Evolutionary conservation across 2,113 vertebrate genomes (phyloP), one percentile per base, ranked within the genome.

Genomic region (Sciurus niger): DNA sequence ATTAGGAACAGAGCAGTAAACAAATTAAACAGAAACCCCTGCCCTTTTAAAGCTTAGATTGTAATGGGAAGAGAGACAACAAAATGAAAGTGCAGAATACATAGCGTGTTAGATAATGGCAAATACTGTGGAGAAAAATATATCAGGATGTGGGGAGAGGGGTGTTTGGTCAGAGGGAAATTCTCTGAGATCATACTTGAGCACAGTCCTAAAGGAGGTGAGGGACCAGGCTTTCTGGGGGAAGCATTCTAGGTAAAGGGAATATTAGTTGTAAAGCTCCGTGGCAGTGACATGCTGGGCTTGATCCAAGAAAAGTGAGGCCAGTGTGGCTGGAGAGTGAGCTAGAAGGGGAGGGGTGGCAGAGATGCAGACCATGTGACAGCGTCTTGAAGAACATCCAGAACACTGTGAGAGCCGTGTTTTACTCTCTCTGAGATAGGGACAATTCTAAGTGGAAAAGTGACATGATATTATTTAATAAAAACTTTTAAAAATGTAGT

Each of bases 51-150:
- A 78, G 34, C 73, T 94, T 70, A 73, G 51, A 86, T 85, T 84
- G 76, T 96, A 63, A 72, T 90, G 32, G 9, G 34, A 95, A 78
- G 24, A 93, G 28, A 90, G 14, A 85, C 20, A 95, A 6, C 17
- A 84, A 85, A 91, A 72, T 68, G 43, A 78, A 32, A 53, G 2
- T 86, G 30, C 9, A 84, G 96, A 92, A 89, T 82, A 46, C 40
- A 68, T 80, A 55, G 43, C 51, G 3, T 82, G 17, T 88, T 91
- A 77, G 34, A 53, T 84, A 28, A 67, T 82, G 34, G 53, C 40
- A 92, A 94, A 16, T 86, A 32, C 60, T 95, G 1, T 53, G n/a
- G 70, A 93, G 70, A 94, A 86, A 94, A 95, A 40, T 74, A 13
- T n/a, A 58, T 92, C 25, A n/a, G 58, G 76, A 65, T 76, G 60